Evolutionary conservation across 2,113 vertebrate genomes (phyloP).

Genomic region (Andinoacara biseriatus): DNA sequence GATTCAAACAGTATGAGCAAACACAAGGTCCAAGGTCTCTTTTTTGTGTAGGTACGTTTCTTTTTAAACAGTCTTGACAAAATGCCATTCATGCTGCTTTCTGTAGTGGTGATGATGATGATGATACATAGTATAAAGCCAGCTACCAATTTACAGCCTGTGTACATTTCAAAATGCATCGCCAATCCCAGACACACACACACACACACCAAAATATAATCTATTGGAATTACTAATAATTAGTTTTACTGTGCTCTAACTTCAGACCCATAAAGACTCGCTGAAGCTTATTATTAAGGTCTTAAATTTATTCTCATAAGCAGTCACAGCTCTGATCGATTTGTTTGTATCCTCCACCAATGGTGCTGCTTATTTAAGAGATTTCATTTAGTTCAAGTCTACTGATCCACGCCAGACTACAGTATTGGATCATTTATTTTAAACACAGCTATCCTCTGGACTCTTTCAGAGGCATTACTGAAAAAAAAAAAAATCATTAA

Average conservation of each 20-base stretch:
- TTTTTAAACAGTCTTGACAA: background rate
- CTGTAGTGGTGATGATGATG: background rate
- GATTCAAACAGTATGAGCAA: background rate
- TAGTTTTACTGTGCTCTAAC: background rate
- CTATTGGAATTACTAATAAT: background rate
- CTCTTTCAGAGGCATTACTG: background rate
- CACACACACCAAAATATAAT: background rate
- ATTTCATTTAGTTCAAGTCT: background rate
- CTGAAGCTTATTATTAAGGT: constrained; percentile 4
- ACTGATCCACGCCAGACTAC: background rate
- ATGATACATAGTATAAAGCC: background rate
- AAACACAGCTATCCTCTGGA: constrained; percentile 1
- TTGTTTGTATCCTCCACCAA: background rate
- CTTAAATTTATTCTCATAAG: background rate
- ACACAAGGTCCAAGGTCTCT: background rate
- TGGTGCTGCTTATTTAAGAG: background rate
- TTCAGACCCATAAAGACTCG: background rate
- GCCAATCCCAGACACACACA: background rate
- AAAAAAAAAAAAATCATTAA: background rate
- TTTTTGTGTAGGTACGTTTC: background rate
- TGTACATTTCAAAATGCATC: constrained; percentile 1
- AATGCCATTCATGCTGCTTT: constrained; percentile 1
- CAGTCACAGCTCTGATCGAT: background rate
- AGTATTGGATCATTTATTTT: constrained; percentile 4
- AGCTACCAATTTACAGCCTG: background rate